Evolutionary conservation across 2,797 vertebrate species (phyloP).

Genomic region (Diglossa cyanea): DNA sequence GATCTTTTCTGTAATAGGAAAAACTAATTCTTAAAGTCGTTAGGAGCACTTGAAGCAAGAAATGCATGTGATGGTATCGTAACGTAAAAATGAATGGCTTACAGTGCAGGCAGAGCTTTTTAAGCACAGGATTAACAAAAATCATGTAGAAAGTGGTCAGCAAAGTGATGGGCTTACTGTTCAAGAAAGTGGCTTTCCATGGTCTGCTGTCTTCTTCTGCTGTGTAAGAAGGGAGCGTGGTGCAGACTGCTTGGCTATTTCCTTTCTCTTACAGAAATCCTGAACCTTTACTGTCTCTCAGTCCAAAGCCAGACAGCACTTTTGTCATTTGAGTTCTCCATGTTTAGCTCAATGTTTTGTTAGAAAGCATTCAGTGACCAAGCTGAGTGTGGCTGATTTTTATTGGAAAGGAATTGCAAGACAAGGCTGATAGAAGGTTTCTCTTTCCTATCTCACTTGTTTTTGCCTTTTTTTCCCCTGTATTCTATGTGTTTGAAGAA

Average conservation of each 20-base stretch:
- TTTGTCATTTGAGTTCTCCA: background rate
- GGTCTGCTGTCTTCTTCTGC: background rate
- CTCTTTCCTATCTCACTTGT: background rate
- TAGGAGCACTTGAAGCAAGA: background rate
- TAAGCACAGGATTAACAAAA: background rate
- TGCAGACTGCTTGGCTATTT: background rate
- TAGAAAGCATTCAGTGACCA: background rate
- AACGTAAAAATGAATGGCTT: background rate
- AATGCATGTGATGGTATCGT: rapidly evolving
- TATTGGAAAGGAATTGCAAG: background rate
- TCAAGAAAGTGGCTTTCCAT: background rate
- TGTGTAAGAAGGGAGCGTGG: background rate
- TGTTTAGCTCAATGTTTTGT: background rate
- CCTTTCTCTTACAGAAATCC: background rate
- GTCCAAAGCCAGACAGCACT: background rate
- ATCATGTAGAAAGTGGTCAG: background rate
- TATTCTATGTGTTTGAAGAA: background rate
- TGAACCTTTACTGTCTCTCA: background rate
- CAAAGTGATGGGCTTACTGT: background rate
- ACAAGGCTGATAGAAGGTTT: background rate
- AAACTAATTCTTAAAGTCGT: background rate
- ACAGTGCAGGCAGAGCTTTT: background rate
- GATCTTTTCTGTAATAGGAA: background rate
- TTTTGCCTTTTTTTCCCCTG: background rate
- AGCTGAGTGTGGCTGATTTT: background rate